Conservation (phyloP, 2,113 vertebrate species). For the Larimichthys polyactis region DNA sequence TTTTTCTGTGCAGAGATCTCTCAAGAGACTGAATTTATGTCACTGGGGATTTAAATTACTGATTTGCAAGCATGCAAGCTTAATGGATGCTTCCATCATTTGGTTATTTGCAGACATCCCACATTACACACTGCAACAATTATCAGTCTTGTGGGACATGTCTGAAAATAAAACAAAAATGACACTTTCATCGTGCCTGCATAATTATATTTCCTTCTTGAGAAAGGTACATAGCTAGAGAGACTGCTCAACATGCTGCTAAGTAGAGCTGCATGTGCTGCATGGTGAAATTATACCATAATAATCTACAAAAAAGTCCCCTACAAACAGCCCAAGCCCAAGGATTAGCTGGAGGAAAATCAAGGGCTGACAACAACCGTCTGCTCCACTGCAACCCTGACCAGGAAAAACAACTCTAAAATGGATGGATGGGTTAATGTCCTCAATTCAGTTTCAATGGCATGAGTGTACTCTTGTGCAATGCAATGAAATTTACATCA, state of each 20-base stretch:
- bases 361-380: not conserved
- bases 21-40: conserved; percentile 8
- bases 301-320: conserved; percentile 6
- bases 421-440: not conserved
- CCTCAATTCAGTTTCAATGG: not conserved
- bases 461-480: not conserved
- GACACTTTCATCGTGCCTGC: not conserved
- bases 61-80: conserved; percentile 3
- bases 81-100: conserved; percentile 34
- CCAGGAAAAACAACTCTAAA: conserved; percentile 14
- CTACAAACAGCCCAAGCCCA: not conserved
- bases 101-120: conserved; percentile 20
- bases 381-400: conserved; percentile 6
- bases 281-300: conserved; percentile 13
- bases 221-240: not conserved
- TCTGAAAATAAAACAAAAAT: conserved; percentile 1
- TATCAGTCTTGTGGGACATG: conserved; percentile 4
- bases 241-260: not conserved
- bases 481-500: not conserved
- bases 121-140: conserved; percentile 19
- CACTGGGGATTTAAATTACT: conserved; percentile 9
- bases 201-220: not conserved
- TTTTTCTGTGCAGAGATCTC: conserved; percentile 6
- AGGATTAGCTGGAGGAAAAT: conserved; percentile 5
- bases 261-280: not conserved